Evolutionary conservation across 2,888 invertebrate genomes (phyloP).

Genomic region (Orthonychiurus folsomi): DNA sequence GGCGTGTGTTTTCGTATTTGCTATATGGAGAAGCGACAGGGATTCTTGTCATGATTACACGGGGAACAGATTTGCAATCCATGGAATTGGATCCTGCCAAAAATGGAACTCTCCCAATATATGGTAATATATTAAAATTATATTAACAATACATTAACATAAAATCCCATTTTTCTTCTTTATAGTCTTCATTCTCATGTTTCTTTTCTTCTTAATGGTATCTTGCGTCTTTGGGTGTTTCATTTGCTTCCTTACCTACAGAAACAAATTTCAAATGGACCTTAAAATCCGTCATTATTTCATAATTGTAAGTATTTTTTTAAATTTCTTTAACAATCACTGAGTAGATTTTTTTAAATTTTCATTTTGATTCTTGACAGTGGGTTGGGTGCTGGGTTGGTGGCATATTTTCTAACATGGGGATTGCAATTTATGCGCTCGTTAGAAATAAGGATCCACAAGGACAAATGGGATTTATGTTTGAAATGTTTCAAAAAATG

Average conservation of each 20-base stretch:
- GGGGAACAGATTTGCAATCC: conserved; percentile 13
- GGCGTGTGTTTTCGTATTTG: conserved; percentile 10
- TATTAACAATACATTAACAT: too few relatives aligned
- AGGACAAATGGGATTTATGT: conserved; percentile 29
- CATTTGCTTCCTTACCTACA: conserved; percentile 26
- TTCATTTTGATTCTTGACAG: conserved; percentile 14
- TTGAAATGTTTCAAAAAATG: conserved; percentile 27
- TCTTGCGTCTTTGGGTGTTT: conserved; percentile 18
- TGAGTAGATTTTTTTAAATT: neutral
- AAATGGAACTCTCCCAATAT: conserved; percentile 24
- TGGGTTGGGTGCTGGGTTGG: conserved; percentile 14
- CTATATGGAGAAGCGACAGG: conserved; percentile 10
- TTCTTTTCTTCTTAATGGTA: conserved; percentile 17
- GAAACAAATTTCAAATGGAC: conserved; percentile 37
- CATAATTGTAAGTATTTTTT: conserved; percentile 22
- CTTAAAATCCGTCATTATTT: conserved; percentile 25
- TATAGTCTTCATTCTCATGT: conserved; percentile 20
- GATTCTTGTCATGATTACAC: conserved; percentile 21
- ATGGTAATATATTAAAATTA: too few relatives aligned
- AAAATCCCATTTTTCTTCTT: too few relatives aligned
- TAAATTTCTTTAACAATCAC: neutral
- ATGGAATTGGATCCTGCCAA: conserved; percentile 28
- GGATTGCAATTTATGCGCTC: conserved; percentile 22
- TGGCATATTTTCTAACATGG: conserved; percentile 7
- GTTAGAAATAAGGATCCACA: conserved; percentile 28